phyloP scores from a whole-genome alignment of 1,140 invertebrate genomes.

The Tetranychus cinnabarinus region DNA sequence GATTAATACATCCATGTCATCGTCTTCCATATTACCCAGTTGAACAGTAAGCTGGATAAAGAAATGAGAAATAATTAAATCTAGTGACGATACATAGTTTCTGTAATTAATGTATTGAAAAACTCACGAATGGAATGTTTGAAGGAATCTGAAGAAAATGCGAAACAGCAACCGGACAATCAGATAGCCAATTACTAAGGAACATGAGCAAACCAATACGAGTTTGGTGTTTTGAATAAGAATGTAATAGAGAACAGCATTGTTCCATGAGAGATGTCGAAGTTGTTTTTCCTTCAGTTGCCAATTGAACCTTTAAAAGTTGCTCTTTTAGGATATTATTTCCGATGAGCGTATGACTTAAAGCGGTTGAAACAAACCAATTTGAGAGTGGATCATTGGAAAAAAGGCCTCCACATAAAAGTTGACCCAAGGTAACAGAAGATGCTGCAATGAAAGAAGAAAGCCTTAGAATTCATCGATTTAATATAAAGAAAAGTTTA shows the following conservation, averaged over 20 bases:
- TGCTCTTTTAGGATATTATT: slow-evolving; percentile 73
- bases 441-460: not conserved
- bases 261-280: slow-evolving; percentile 71
- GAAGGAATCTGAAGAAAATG: slow-evolving; percentile 58
- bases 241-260: slow-evolving; percentile 54
- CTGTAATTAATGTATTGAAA: too few relatives aligned
- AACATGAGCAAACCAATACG: slow-evolving; percentile 78
- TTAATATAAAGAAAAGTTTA: too few relatives aligned
- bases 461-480: too few relatives aligned
- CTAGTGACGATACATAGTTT: too few relatives aligned
- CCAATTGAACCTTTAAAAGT: slow-evolving; percentile 67
- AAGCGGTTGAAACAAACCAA: slow-evolving; percentile 80
- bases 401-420: slow-evolving; percentile 83
- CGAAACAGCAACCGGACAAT: slow-evolving; percentile 58
- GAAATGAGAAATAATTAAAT: too few relatives aligned
- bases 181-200: slow-evolving; percentile 60
- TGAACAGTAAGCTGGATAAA: not conserved
- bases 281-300: slow-evolving; percentile 53
- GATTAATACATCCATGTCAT: slow-evolving; percentile 63
- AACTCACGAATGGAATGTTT: slow-evolving; percentile 42
- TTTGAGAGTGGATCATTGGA: slow-evolving; percentile 74
- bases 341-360: slow-evolving; percentile 72
- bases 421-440: slow-evolving; percentile 39
- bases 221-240: slow-evolving; percentile 58
- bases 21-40: slow-evolving; percentile 34